Evolutionary conservation across 2,797 vertebrate genomes (phyloP).

Genomic region (Manis pentadactyla): DNA sequence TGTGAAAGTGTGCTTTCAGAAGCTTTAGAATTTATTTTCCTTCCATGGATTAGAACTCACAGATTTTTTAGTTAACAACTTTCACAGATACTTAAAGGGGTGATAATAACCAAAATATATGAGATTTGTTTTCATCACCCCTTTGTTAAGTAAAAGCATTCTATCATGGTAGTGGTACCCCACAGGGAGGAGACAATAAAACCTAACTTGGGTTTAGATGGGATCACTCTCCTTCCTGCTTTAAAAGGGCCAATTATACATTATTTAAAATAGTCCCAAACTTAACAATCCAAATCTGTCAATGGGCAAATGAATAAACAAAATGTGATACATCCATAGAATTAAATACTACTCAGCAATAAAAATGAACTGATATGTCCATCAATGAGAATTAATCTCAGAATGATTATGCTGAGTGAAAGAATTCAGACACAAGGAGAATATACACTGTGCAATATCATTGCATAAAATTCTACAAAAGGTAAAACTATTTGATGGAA

Average conservation of each 20-base stretch:
- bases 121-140: constrained; percentile 29
- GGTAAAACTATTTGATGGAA: constrained; percentile 6
- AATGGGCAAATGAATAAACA: not conserved
- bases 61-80: not conserved
- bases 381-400: not conserved
- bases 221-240: not conserved
- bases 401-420: not conserved
- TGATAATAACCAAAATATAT: not conserved
- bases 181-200: not conserved
- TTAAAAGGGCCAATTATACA: not conserved
- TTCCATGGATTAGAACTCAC: not conserved
- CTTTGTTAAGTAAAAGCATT: not conserved
- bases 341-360: constrained; percentile 15
- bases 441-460: not conserved
- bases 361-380: not conserved
- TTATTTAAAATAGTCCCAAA: not conserved
- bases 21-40: not conserved
- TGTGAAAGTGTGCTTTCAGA: constrained; percentile 21
- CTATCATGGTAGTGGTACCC: not conserved
- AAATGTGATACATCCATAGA: not conserved
- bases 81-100: constrained; percentile 9
- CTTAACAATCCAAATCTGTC: not conserved
- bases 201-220: not conserved
- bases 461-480: not conserved
- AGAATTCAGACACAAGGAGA: not conserved